Evolutionary conservation across 2,797 vertebrate species (phyloP), one percentile per base, ranked within the genome.

Genomic region (Danio tinwini): DNA sequence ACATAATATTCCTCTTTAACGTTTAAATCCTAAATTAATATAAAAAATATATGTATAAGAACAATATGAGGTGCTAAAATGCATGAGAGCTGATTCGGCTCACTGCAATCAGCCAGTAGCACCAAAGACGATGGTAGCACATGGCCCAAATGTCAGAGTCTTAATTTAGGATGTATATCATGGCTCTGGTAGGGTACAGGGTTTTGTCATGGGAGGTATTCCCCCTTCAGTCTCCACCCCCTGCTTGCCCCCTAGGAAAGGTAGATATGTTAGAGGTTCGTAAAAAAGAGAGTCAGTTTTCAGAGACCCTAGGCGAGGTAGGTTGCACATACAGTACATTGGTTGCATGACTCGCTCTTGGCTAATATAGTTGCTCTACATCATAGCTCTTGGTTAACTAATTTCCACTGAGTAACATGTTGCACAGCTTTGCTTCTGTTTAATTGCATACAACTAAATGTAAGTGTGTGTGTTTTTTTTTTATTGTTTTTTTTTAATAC

Each of bases 131-230:
- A 10, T 5, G 5, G 49, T 37, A n/a, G 2, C 47, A 42, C 39
- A 13, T 55, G 21, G 40, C 56, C 42, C 82, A 29, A 85, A 87
- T 84, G 85, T 86, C 81, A 81, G 11, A 65, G 84, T 87, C 82
- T 82, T 90, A 85, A 86, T 90, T 90, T 89, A 85, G 87, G 79
- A 52, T 37, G 40, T 76, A 76, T 70, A 53, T 42, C 58, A 83
- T 82, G 56, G 6, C 55, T 79, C 55, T 72, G 72, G 70, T 45
- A 62, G 67, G 74, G 55, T 74, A 53, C 44, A 64, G 52, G 14
- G 56, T 76, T 82, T 83, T 76, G 52, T 12, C 53, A 68, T 65
- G 11, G 71, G 74, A 77, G 58, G 75, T 52, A 13, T 55, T 14
- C 14, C 21, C 12, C 72, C 5, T 6, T 5, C 1, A 64, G 47